A percentile compares a stretch with the other conserved stretches of the same genome.
Conservation (phyloP, 2,888 invertebrate genomes). For the Netelia melanura region DNA sequence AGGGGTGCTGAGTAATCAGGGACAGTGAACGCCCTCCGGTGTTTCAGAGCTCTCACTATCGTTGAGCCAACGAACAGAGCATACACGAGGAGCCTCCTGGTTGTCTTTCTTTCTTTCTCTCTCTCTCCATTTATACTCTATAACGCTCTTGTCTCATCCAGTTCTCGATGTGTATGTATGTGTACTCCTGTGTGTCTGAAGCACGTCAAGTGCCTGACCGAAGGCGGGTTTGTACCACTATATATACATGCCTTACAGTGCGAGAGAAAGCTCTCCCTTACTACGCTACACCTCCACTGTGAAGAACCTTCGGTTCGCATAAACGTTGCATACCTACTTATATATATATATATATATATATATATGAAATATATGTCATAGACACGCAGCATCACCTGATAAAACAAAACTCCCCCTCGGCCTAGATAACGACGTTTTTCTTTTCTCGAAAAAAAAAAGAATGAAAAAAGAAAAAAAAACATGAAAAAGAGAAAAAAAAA, state of each 20-base stretch:
- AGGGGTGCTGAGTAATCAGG: conserved; percentile 52
- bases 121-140: neutral
- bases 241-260: neutral
- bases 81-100: conserved; percentile 5
- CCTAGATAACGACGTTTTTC: conserved; percentile 30
- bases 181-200: conserved; percentile 35
- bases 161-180: neutral
- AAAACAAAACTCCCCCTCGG: conserved; percentile 38
- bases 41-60: conserved; percentile 39
- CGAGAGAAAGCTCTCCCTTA: conserved; percentile 12
- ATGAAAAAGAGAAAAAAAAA: too few relatives aligned
- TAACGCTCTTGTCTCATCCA: conserved; percentile 5
- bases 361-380: neutral
- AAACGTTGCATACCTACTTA: neutral
- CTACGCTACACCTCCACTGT: conserved; percentile 20
- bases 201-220: conserved; percentile 61
- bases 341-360: conserved; percentile 13
- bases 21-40: conserved; percentile 68
- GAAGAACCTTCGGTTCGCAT: conserved; percentile 11
- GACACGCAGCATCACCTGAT: conserved; percentile 9
- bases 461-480: too few relatives aligned
- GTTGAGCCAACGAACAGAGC: conserved; percentile 41
- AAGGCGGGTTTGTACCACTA: conserved; percentile 45
- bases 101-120: neutral
- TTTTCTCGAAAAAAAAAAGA: too few relatives aligned